Conservation (phyloP, 2,888 invertebrate species). For the Netelia melanura region DNA sequence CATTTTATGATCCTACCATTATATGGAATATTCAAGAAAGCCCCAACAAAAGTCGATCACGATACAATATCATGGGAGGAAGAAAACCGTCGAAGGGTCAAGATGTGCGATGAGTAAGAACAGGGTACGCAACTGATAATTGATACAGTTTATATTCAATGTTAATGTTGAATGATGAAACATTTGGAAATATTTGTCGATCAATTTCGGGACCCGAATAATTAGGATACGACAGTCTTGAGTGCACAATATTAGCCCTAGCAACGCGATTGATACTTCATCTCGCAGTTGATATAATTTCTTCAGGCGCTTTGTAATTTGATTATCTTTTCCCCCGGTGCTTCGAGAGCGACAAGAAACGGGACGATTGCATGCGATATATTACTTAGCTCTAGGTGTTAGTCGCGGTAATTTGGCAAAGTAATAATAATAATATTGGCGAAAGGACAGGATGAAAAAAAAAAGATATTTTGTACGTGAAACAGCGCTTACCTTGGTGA, state of each 20-base stretch:
- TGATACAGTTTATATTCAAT: neutral
- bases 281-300: too few species aligned
- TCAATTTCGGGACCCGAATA: neutral
- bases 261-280: too few species aligned
- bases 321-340: neutral
- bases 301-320: neutral
- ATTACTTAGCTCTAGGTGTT: neutral
- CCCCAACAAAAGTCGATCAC: neutral
- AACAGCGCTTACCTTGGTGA: constrained; percentile 80
- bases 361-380: neutral
- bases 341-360: neutral
- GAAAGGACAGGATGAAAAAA: neutral
- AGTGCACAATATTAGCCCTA: too few species aligned
- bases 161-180: too few species aligned
- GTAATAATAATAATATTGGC: neutral
- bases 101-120: neutral
- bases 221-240: neutral
- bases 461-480: neutral
- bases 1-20: neutral
- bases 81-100: neutral
- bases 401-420: too few species aligned
- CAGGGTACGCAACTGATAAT: neutral
- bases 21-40: neutral
- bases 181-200: neutral
- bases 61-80: neutral